Evolutionary conservation across 1,140 invertebrate genomes (phyloP).

Genomic region (Heliconius congener): DNA sequence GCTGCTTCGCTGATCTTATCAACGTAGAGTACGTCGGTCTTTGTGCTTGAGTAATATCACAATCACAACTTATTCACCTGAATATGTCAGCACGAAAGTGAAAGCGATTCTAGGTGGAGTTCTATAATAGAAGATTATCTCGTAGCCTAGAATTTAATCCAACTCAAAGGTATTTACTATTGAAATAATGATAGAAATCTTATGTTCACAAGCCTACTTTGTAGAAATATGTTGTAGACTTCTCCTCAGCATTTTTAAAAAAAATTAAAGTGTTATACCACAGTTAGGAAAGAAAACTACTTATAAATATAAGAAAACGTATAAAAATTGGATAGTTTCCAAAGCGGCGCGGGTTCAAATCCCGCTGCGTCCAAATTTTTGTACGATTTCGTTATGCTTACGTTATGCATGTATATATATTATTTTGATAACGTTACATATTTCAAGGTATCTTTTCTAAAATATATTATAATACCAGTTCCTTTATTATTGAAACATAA

Average conservation of each 20-base stretch:
- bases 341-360: too few species aligned
- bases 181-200: neutral
- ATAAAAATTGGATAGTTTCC: too few species aligned
- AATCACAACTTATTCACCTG: slow-evolving; percentile 13
- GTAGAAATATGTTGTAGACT: neutral
- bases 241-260: neutral
- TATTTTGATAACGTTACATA: neutral
- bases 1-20: slow-evolving; percentile 24
- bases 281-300: too few species aligned
- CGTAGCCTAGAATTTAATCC: slow-evolving; percentile 5
- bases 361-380: too few species aligned
- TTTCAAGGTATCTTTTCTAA: neutral
- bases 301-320: too few species aligned
- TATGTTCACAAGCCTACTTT: neutral
- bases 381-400: too few species aligned
- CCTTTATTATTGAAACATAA: too few species aligned
- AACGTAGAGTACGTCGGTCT: slow-evolving; percentile 13
- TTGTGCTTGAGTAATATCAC: slow-evolving; percentile 5
- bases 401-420: neutral
- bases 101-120: neutral
- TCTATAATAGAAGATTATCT: slow-evolving; percentile 3
- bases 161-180: neutral
- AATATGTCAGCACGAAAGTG: slow-evolving; percentile 10
- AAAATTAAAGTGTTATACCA: too few species aligned
- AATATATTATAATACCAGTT: too few species aligned